Percentiles rank a stretch among this genome's conserved stretches.
These are phyloP conservation scores for Leptinotarsa lineolata DNA, from an alignment of 1,140 invertebrate genomes.

Conservation along the genomic window DNA sequence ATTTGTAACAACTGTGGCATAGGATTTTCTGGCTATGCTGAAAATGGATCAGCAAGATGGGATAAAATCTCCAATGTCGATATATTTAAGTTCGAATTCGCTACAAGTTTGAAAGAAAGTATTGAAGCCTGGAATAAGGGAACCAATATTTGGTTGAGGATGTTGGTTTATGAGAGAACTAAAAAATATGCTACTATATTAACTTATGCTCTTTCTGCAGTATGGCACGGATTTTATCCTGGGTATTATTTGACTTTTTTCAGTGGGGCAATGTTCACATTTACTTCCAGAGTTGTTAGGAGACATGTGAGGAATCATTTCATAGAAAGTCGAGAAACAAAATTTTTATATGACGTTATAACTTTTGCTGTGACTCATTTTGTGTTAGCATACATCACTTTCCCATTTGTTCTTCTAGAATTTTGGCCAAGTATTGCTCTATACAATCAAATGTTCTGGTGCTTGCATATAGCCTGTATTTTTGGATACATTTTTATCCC, in stretches of 20 bases:
- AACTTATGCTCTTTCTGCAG: conserved; percentile 86
- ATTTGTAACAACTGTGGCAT: conserved; percentile 93
- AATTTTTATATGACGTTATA: conserved; percentile 76
- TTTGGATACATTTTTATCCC: conserved; percentile 55
- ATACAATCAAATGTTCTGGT: conserved; percentile 60
- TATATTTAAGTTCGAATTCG: conserved; percentile 88
- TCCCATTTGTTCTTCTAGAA: conserved; percentile 88
- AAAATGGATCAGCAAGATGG: conserved; percentile 76
- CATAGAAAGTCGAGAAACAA: conserved; percentile 63
- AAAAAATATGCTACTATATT: conserved; percentile 66
- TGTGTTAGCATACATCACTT: conserved; percentile 82
- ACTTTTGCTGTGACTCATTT: conserved; percentile 81
- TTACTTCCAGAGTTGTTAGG: conserved; percentile 72
- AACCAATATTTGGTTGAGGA: conserved; percentile 87
- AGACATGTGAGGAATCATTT: conserved; percentile 78
- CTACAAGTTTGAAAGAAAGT: conserved; percentile 77
- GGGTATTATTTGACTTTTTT: conserved; percentile 97
- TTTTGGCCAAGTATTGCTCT: conserved; percentile 58
- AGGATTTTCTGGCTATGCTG: conserved; percentile 84
- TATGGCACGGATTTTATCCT: conserved; percentile 98
- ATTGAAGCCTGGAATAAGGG: conserved; percentile 90
- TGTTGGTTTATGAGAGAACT: conserved; percentile 83
- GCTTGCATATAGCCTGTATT: conserved; percentile 57
- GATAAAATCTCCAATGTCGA: conserved; percentile 91
- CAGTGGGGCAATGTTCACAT: conserved; percentile 83